Evolutionary conservation across 1,140 invertebrate species (phyloP).

Genomic region (Dendrolimus kikuchii): DNA sequence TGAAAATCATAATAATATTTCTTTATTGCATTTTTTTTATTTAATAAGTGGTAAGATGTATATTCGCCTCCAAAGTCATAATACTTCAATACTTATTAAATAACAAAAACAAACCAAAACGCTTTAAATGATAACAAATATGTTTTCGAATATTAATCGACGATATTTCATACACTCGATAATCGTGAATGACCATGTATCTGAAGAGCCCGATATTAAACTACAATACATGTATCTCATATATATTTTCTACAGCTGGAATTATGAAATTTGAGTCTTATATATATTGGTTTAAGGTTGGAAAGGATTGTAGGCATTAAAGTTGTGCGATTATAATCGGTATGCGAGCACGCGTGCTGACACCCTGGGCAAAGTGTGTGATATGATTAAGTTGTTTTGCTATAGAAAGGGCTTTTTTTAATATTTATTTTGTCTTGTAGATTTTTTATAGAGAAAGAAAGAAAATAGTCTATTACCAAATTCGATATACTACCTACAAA

Average conservation of each 20-base stretch:
- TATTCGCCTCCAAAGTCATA: no score
- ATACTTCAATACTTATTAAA: no score
- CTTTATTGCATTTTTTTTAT: no score
- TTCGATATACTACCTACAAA: no score
- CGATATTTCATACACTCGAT: constrained; percentile 10
- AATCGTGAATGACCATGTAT: constrained; percentile 11
- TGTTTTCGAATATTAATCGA: constrained; percentile 3
- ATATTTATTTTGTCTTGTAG: neutral
- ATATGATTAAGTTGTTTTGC: constrained; percentile 6
- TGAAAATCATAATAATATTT: no score
- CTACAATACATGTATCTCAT: constrained; percentile 11
- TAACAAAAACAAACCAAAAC: constrained; percentile 4
- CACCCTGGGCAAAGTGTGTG: constrained; percentile 13
- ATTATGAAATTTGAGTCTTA: constrained; percentile 5
- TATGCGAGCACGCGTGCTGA: constrained; percentile 9
- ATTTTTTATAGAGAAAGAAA: no score
- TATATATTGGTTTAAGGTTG: neutral
- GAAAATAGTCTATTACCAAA: no score
- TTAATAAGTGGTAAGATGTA: no score
- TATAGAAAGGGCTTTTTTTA: constrained; percentile 9
- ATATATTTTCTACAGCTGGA: neutral
- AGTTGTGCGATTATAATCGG: constrained; percentile 4
- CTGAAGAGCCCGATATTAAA: constrained; percentile 15
- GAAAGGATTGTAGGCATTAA: neutral
- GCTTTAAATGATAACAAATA: constrained; percentile 13